Base-by-base conservation (phyloP, 2,888 invertebrate genomes). In the Zhengitettix transpicula region DNA sequence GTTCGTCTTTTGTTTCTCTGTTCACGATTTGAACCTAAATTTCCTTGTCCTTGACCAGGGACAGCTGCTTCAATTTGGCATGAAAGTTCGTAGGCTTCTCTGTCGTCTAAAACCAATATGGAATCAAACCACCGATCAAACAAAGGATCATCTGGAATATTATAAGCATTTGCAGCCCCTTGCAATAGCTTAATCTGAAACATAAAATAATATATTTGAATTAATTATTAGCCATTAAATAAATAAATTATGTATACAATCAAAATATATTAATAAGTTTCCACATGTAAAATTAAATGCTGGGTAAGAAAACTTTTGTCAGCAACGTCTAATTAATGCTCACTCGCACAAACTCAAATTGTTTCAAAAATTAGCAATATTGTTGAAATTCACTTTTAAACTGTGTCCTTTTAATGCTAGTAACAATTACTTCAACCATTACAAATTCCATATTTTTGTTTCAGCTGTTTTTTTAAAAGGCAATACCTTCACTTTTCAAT, bases 81-180 rank as follows among this genome's bases (percentile, higher is more conserved):
- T 62, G 93, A 94, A 47, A 94, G 76, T 67, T 87, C 87, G 71
- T 87, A 92, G 54, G 95, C 87, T 73, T 97, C 94, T 58, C 90
- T 83, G 71, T 98, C 97, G 70, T 94, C 93, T 59, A 97, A 77
- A 14, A 94, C 85, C 63, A 91, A 81, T 66, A 97, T 84, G 0
- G 91, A 89, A 69, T 90, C 89, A 72, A 98, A 98, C 98, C 98
- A 99, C 58, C 89, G 81, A 74, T 95, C 92, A 73, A 99, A 98
- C 67, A 85, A 81, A 1, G 85, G 79, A 73, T 98, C 96, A 65
- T 83, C 81, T 44, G 82, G 82, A 64, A 98, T 81, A 69, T 89
- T 86, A 73, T 99, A 99, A 3, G 95, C 92, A 71, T 95, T 93
- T 5, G 98, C 96, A 14, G 98, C 94, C 7, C 87, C 85, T 75